Base-by-base conservation (phyloP, 1,140 invertebrate genomes). In the Neodiprion pinetum region DNA sequence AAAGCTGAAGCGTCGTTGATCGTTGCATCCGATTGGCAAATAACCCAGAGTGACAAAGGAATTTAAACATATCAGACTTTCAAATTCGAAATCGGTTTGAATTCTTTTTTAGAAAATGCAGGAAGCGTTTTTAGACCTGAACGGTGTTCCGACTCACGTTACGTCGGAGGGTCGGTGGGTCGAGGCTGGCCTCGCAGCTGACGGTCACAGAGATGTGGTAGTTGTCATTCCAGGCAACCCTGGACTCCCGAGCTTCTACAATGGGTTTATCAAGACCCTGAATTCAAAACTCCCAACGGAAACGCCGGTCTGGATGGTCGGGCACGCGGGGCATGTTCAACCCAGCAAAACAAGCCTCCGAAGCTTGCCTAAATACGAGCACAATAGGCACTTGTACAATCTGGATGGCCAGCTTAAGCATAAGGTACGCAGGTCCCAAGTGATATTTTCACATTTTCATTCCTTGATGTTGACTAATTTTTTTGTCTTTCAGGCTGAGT, bases 391-490 rank as follows among this genome's bases (percentile, higher is more conserved):
- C 70, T 79, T 92, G 47, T 96, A 93, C 84, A 89, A 91, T 76
- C 81, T 97, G 21, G 83, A 92, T 73, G 95, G 93, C 9, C 96
- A 97, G 89, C 88, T 95, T n/a, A 80, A 91, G n/a, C 94, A 97
- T 82, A 97, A 97, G 87, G 88, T 90, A 81, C 61, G 28, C 17
- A 47, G 9, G 28, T 2, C 1, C 28, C 28, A 40, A 40, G 28
- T 40, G 28, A 5, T 7, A 71, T 71, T 68, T 23, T n/a, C 10
- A 72, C 14, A 70, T 50, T 67, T 71, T 17, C 48, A 48, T 72
- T 47, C 21, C 48, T 53, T 74, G 48, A 67, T 71, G 12, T 61
- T 75, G 48, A 50, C 74, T 72, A 77, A 50, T 68, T 79, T 77
- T 76, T 50, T 74, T 21, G 17, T 79, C 48, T 85, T 84, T 65